These are phyloP conservation scores for Chalcosyrphus nemorum DNA, from an alignment of 2,888 invertebrate species.

Conservation along the genomic window DNA sequence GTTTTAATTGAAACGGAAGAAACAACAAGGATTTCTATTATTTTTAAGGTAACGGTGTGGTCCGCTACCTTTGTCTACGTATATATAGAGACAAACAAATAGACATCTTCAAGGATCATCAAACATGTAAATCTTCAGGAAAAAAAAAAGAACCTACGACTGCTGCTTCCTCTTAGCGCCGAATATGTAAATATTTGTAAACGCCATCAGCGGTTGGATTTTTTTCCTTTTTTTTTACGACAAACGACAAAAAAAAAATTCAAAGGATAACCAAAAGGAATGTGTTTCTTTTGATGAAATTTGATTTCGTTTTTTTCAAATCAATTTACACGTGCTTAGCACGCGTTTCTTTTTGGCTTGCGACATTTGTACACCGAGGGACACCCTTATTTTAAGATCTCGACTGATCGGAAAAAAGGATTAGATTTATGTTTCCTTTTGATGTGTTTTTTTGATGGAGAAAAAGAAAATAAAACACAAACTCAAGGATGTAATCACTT, in stretches of 20 bases:
- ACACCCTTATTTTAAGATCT: conserved; percentile 7
- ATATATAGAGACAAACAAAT: conserved; percentile 21
- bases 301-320: conserved; percentile 57
- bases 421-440: conserved; percentile 72
- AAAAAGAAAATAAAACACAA: conserved; percentile 20
- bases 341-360: conserved; percentile 50
- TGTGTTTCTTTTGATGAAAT: conserved; percentile 28
- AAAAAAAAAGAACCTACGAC: neutral
- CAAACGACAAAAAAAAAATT: conserved; percentile 9
- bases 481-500: conserved; percentile 60
- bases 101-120: conserved; percentile 47
- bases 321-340: conserved; percentile 66
- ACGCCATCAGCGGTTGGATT: conserved; percentile 34
- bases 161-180: conserved; percentile 27
- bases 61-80: conserved; percentile 48
- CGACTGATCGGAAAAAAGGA: conserved; percentile 63
- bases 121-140: conserved; percentile 44
- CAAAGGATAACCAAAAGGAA: conserved; percentile 16
- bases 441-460: conserved; percentile 33
- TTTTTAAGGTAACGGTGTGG: conserved; percentile 50
- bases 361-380: conserved; percentile 31
- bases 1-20: neutral
- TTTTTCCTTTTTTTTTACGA: conserved; percentile 1
- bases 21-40: neutral
- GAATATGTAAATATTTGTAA: conserved; percentile 36